phyloP scores from a whole-genome alignment of 2,888 invertebrate genomes.

The Carpatolechia fugitivella region DNA sequence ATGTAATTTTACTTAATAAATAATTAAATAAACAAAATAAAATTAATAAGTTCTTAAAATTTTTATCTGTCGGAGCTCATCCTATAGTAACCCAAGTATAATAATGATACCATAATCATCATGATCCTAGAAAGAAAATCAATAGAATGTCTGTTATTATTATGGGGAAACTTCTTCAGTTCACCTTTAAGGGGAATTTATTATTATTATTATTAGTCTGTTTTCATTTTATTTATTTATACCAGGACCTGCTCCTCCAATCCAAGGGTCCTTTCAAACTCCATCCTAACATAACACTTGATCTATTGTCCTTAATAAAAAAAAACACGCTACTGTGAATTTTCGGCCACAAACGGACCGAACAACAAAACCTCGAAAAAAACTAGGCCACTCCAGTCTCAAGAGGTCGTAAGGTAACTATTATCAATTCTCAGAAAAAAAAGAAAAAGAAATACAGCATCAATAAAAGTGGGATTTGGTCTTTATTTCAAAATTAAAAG shows the following conservation, averaged over 20 bases:
- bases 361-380: not conserved
- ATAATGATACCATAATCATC: no score
- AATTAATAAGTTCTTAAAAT: no score
- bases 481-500: slow-evolving; percentile 70
- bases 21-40: no score
- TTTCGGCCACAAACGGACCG: not conserved
- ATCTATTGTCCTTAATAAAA: not conserved
- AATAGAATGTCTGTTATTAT: no score
- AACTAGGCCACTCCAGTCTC: not conserved
- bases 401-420: not conserved
- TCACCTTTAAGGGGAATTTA: no score
- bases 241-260: not conserved
- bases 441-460: slow-evolving; percentile 39
- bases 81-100: no score
- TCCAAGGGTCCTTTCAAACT: not conserved
- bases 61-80: no score
- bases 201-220: no score
- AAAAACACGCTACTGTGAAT: not conserved
- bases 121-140: no score
- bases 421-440: slow-evolving; percentile 16
- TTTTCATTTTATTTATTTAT: not conserved
- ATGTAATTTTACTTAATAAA: no score
- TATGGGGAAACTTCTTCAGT: no score
- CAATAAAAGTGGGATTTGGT: slow-evolving; percentile 71
- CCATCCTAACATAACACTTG: slow-evolving; percentile 1